These are phyloP conservation scores for Drosophila aldrichi DNA, from an alignment of 2,888 invertebrate genomes.

Conservation along the genomic window DNA sequence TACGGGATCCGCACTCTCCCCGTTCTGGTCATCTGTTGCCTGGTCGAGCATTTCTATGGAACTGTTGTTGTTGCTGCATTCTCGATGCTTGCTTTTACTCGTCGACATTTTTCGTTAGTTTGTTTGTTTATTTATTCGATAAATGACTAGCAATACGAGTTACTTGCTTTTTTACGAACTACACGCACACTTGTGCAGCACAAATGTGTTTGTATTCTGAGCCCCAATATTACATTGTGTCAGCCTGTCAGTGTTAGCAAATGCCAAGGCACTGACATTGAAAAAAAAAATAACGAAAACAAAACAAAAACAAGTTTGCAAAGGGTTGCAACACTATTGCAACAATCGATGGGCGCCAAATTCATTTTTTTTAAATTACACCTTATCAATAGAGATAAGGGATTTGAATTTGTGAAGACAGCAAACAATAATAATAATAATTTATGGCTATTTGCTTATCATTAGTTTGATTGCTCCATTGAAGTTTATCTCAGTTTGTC, in stretches of 20 bases:
- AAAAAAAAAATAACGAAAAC: background rate
- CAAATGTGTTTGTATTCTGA: constrained; percentile 15
- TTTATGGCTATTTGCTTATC: too few species aligned
- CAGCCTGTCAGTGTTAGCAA: constrained; percentile 38
- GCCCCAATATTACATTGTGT: constrained; percentile 16
- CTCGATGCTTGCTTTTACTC: constrained; percentile 6
- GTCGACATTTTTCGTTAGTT: constrained; percentile 11
- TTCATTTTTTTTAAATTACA: background rate
- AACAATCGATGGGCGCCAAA: constrained; percentile 11
- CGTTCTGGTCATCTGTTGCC: constrained; percentile 9
- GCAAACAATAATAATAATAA: too few species aligned
- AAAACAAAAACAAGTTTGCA: background rate
- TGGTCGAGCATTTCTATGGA: background rate
- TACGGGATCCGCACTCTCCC: background rate
- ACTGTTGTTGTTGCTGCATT: constrained; percentile 7
- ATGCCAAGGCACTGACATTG: background rate
- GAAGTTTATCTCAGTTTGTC: too few species aligned
- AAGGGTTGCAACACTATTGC: constrained; percentile 4
- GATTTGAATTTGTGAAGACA: too few species aligned
- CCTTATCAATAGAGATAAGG: too few species aligned
- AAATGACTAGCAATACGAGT: background rate
- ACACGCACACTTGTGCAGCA: constrained; percentile 21
- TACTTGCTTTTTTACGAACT: background rate
- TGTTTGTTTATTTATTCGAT: background rate
- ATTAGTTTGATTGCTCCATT: too few species aligned